Evolutionary conservation across 2,888 invertebrate genomes (phyloP).

Genomic region (Mimumesa dahlbomi): DNA sequence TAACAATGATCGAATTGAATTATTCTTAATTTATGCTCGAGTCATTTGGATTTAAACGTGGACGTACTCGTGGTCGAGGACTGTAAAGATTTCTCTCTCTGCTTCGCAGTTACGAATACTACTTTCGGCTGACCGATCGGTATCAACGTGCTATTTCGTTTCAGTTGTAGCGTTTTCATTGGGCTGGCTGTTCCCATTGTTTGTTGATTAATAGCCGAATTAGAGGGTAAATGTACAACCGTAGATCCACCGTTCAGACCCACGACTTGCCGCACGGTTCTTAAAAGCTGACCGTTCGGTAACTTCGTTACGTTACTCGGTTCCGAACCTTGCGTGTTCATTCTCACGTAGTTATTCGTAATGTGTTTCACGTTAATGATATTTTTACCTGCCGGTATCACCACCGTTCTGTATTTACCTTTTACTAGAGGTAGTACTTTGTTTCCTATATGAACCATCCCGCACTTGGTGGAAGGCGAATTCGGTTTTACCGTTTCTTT

Average conservation of each 20-base stretch:
- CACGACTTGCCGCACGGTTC: not conserved
- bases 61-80: not conserved
- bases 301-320: not conserved
- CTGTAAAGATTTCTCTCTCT: not conserved
- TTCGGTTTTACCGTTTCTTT: constrained; percentile 18
- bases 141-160: constrained; percentile 3
- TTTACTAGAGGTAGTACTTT: constrained; percentile 22
- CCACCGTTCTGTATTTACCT: constrained; percentile 18
- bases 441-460: constrained; percentile 6
- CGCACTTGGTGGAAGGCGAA: not conserved
- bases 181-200: not conserved
- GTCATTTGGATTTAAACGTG: constrained; percentile 24
- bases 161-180: not conserved
- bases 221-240: constrained; percentile 21
- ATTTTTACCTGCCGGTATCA: constrained; percentile 27
- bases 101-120: constrained; percentile 1
- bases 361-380: constrained; percentile 51
- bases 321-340: constrained; percentile 7
- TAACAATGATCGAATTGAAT: constrained; percentile 48
- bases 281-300: not conserved
- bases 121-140: constrained; percentile 8
- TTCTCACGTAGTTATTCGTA: constrained; percentile 48
- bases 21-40: not conserved
- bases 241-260: not conserved
- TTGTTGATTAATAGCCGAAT: not conserved